phyloP scores from a whole-genome alignment of 2,888 invertebrate species.

The Lepetodrilus schrolli region DNA sequence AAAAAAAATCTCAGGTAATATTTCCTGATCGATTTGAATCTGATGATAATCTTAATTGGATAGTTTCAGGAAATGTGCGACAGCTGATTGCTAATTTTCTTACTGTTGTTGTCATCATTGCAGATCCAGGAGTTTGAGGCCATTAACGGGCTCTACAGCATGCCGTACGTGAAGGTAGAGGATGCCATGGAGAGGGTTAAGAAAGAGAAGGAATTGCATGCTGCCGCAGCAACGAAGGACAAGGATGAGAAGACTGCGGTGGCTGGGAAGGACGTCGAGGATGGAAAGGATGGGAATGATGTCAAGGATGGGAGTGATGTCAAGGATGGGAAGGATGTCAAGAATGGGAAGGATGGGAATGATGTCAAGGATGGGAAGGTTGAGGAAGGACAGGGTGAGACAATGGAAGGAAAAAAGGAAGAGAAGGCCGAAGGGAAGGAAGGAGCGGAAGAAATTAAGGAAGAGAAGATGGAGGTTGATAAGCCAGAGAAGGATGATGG shows the following conservation, averaged over 20 bases:
- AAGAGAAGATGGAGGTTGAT: slow-evolving; percentile 29
- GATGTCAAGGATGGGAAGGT: slow-evolving; percentile 39
- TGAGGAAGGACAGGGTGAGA: slow-evolving; percentile 43
- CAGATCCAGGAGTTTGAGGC: slow-evolving; percentile 98
- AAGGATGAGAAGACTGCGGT: too few relatives aligned
- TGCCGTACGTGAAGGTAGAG: slow-evolving; percentile 81
- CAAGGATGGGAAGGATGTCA: slow-evolving; percentile 29
- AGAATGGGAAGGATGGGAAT: slow-evolving; percentile 35
- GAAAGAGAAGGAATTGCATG: slow-evolving; percentile 54
- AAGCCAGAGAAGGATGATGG: slow-evolving; percentile 49
- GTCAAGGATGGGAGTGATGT: slow-evolving; percentile 40
- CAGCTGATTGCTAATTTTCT: neutral
- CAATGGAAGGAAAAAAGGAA: slow-evolving; percentile 76
- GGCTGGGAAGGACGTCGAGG: slow-evolving; percentile 74
- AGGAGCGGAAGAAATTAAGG: slow-evolving; percentile 33
- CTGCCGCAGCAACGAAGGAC: slow-evolving; percentile 39
- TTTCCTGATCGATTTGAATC: too few relatives aligned
- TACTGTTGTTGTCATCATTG: neutral
- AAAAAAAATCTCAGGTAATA: too few relatives aligned
- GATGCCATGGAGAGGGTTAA: slow-evolving; percentile 79
- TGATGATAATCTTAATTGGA: too few relatives aligned
- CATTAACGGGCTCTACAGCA: slow-evolving; percentile 97
- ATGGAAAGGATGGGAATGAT: slow-evolving; percentile 75
- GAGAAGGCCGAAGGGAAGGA: slow-evolving; percentile 65
- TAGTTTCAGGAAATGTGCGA: neutral